A percentile compares a stretch with the other conserved stretches of the same genome.
Conservation (phyloP, 2,113 vertebrate species). For the Galeopterus variegatus region DNA sequence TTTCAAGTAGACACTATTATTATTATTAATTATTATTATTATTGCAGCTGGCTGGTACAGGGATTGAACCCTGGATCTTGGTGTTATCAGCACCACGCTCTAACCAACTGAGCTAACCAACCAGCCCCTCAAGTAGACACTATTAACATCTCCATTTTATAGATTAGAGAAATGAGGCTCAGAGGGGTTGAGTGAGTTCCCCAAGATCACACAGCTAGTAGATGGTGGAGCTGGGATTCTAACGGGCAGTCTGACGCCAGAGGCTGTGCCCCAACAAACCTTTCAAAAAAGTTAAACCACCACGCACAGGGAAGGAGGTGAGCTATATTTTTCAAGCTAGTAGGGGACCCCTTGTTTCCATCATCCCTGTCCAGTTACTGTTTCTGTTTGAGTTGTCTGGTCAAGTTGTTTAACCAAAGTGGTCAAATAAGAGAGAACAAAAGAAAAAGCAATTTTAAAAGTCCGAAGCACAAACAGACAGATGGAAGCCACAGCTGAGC, state of each 20-base stretch:
- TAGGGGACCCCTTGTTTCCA: not conserved
- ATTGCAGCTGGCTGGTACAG: too few species aligned
- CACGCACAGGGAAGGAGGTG: not conserved
- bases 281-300: not conserved
- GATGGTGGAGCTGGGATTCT: not conserved
- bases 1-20: not conserved
- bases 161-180: not conserved
- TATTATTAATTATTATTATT: too few species aligned
- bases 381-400: not conserved
- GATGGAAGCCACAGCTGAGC: not conserved
- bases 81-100: too few species aligned
- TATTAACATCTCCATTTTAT: not conserved
- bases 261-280: not conserved
- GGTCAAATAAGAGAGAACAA: not conserved
- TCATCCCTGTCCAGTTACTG: not conserved
- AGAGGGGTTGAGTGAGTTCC: not conserved
- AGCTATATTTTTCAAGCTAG: accelerated
- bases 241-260: not conserved
- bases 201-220: not conserved
- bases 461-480: not conserved
- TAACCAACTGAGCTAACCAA: too few species aligned
- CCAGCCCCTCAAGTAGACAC: not conserved
- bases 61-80: too few species aligned
- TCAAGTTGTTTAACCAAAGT: not conserved
- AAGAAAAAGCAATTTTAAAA: not conserved